Conservation (phyloP, 1,140 invertebrate genomes). For the Dendroctonus ponderosae region DNA sequence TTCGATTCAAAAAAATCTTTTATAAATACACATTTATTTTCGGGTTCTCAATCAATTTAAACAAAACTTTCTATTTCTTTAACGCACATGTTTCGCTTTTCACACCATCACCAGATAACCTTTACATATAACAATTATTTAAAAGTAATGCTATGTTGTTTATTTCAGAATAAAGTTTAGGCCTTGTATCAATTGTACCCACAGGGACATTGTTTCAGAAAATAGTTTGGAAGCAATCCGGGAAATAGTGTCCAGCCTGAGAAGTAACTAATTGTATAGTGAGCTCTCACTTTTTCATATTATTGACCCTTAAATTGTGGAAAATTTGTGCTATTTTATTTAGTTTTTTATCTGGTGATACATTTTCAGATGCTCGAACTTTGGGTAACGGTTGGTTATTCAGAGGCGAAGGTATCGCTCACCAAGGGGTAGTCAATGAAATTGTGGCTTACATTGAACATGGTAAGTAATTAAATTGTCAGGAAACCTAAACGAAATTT, state of each 20-base stretch:
- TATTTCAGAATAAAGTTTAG: too few species aligned
- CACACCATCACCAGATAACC: too few species aligned
- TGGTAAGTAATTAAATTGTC: slow-evolving; percentile 14
- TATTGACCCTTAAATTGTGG: neutral
- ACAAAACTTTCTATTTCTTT: too few species aligned
- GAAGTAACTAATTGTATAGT: slow-evolving; percentile 40
- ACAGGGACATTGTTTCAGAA: slow-evolving; percentile 34
- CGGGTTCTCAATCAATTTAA: too few species aligned
- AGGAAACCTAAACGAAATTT: neutral
- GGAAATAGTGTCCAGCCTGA: slow-evolving; percentile 32
- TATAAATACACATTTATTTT: too few species aligned
- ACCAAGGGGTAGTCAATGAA: slow-evolving; percentile 35
- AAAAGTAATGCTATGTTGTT: too few species aligned
- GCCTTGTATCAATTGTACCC: slow-evolving; percentile 10
- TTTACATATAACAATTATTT: too few species aligned
- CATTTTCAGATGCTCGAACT: slow-evolving; percentile 28
- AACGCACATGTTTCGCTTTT: too few species aligned
- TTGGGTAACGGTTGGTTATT: slow-evolving; percentile 36
- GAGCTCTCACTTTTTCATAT: slow-evolving; percentile 15
- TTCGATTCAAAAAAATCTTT: too few species aligned
- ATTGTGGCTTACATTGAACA: slow-evolving; percentile 31
- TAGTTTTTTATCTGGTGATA: too few species aligned
- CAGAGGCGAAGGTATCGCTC: slow-evolving; percentile 29
- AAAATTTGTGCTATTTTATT: neutral
- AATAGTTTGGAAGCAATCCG: slow-evolving; percentile 28